Evolutionary conservation across 2,888 invertebrate genomes (phyloP), one percentile per base, ranked within the genome.

Genomic region (Drosophila buzzatii): DNA sequence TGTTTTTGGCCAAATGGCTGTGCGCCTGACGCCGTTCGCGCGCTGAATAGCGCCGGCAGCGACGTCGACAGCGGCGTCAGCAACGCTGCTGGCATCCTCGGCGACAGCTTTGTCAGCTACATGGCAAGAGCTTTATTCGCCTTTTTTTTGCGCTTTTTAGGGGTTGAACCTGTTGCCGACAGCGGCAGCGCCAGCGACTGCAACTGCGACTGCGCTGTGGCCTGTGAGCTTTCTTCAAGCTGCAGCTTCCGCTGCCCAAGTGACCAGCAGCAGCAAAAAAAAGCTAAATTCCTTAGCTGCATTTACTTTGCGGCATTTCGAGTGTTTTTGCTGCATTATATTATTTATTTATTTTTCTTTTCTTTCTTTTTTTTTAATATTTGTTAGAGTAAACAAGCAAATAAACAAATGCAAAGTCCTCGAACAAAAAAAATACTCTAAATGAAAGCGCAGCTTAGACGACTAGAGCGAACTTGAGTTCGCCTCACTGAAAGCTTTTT

Each of bases 1-100:
- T 60, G 20, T 60, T 86, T 82, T 84, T 82, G 87, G 73, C 84
- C 82, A 84, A 83, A 41, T 60, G 59, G 59, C 57, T 45, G 78
- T 47, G 65, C 47, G 65, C 58, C 53, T 37, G 70, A 58, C 66
- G 61, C 65, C 72, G 61, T 70, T 76, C 60, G 66, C 57, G 57
- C 69, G 75, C 69, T 61, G 53, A 66, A 60, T 67, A 27, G 31
- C 44, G 55, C 12, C 20, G 51, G 27, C 45, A 23, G 49, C 42
- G 60, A 1, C 35, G 68, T 31, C 61, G 65, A 35, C 61, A 20
- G 42, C 35, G 51, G 2, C 35, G 52, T 16, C 61, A 62, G 56
- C 61, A 35, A 14, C 39, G 41, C 62, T 42, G 56, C 68, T 60
- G 53, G 37, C 70, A 78, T 74, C 79, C 75, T 78, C 58, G 66